Evolutionary conservation across 2,888 invertebrate genomes (phyloP), one percentile per base, ranked within the genome.

Genomic region (Mylabris sibirica): DNA sequence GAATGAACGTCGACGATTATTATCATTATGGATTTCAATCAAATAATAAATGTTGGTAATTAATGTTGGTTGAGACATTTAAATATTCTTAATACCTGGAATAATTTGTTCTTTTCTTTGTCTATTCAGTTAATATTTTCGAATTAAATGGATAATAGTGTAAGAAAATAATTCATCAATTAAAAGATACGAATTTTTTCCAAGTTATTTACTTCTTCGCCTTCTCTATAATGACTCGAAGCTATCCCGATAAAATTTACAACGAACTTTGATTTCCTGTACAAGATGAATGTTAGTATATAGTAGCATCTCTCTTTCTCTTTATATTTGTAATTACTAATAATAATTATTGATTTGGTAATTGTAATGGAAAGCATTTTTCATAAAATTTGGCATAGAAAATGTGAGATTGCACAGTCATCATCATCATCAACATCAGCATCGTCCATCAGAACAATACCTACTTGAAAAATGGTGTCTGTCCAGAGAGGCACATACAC

Each of bases 401-500:
- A 49, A 68, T 68, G 68, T 64, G 68, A 64, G 53, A 49, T 6
- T 30, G 30, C 30, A 30, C 49, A 59, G 64, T 34, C 41, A 14
- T 14, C 41, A n/a, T 14, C 41, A 41, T 14, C 41, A 41, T 2
- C 41, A 41, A n/a, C 41, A 41, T 3, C 41, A 38, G 11, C 38
- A 41, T 41, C 53, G 66, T 66, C 69, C 60, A 66, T 53, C 65
- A 65, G 69, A 62, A 70, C 69, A 70, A 70, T 70, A 49, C 67
- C 63, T 67, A 65, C 70, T 70, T 67, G 70, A 70, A 70, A 70
- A 70, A 70, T 67, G 67, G 65, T 60, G 59, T 30, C 30, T 63
- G 65, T 70, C 65, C 70, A 61, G 67, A 67, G 67, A 67, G 67
- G 64, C 64, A 65, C 30, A 30, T 8, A 30, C 30, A 30, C 30